A percentile compares a stretch with the other conserved stretches of the same genome.
These are phyloP conservation scores for Cryptocephalus primarius DNA, from an alignment of 2,888 invertebrate species.

Conservation along the genomic window DNA sequence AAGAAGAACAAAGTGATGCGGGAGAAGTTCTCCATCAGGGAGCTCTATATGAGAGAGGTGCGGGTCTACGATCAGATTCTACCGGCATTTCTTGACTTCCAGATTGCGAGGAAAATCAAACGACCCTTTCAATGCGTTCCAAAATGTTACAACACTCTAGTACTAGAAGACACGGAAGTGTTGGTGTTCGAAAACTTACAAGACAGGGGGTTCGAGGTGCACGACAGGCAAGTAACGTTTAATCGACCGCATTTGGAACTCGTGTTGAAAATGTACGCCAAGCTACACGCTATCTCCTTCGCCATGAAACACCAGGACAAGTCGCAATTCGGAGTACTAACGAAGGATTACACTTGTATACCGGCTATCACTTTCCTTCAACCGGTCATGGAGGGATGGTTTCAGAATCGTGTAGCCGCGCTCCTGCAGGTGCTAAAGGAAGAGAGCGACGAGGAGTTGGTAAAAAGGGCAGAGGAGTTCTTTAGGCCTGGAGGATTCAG, in stretches of 20 bases:
- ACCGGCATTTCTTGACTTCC: background rate
- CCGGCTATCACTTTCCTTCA: too few relatives aligned
- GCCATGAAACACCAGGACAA: background rate
- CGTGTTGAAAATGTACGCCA: background rate
- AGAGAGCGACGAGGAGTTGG: too few relatives aligned
- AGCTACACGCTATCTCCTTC: background rate
- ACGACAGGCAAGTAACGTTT: background rate
- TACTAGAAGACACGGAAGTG: background rate
- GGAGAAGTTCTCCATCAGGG: background rate
- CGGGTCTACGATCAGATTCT: background rate
- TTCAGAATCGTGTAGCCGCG: too few relatives aligned
- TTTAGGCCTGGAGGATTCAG: too few relatives aligned
- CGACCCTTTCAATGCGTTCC: background rate
- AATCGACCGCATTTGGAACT: background rate
- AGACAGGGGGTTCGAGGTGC: background rate
- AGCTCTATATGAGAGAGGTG: background rate
- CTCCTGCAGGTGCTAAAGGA: too few relatives aligned
- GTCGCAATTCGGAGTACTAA: too few relatives aligned
- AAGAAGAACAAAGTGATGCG: background rate
- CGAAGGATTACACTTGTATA: too few relatives aligned
- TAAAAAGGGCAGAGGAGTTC: too few relatives aligned
- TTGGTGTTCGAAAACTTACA: background rate
- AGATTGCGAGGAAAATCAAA: background rate
- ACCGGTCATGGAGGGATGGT: too few relatives aligned
- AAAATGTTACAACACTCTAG: background rate